Conservation (phyloP, 1,140 invertebrate genomes). For the Diploscapter pachys region DNA sequence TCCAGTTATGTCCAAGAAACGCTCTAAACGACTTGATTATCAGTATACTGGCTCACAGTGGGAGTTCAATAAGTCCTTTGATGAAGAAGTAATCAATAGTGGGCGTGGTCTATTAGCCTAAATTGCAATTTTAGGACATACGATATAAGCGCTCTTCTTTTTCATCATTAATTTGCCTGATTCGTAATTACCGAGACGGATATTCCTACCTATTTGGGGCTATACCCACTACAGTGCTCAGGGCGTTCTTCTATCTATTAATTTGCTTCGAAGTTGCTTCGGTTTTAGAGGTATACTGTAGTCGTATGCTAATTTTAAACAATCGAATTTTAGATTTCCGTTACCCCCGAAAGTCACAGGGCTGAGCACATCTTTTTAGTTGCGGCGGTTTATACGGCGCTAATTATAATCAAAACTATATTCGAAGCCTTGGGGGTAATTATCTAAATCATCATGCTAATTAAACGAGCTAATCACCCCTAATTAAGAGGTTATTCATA, state of each 20-base stretch:
- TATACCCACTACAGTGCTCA: constrained; percentile 25
- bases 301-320: not conserved
- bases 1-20: constrained; percentile 35
- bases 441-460: not conserved
- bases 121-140: no score
- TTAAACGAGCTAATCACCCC: constrained; percentile 12
- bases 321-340: constrained; percentile 12
- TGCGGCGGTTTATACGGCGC: constrained; percentile 22
- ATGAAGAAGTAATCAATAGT: no score
- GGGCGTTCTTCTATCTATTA: constrained; percentile 26
- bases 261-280: constrained; percentile 34
- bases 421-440: constrained; percentile 30
- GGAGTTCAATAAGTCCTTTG: no score
- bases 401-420: constrained; percentile 31
- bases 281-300: constrained; percentile 17
- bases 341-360: constrained; percentile 21
- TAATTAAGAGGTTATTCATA: constrained; percentile 51
- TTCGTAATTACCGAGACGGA: constrained; percentile 15
- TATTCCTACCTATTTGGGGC: constrained; percentile 18
- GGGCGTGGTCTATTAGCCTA: no score
- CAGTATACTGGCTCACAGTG: constrained; percentile 7
- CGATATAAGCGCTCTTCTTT: no score
- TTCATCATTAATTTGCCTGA: not conserved
- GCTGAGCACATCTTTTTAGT: constrained; percentile 30
- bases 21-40: constrained; percentile 26